Conservation (phyloP, 2,888 invertebrate genomes). For the Chouioia cunea region DNA sequence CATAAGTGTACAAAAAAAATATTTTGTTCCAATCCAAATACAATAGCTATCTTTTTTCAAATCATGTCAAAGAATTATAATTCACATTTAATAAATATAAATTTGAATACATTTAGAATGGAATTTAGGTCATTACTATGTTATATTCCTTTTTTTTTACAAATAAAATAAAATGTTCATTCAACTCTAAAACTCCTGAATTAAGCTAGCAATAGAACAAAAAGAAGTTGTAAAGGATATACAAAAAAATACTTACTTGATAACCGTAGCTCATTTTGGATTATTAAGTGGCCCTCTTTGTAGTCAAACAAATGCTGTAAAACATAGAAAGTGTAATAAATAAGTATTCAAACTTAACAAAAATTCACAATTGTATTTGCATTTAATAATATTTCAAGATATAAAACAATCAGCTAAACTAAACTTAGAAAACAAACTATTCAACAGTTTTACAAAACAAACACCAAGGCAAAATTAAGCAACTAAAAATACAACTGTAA, state of each 20-base stretch:
- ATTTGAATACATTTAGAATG: neutral
- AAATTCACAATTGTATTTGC: no score
- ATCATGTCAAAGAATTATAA: neutral
- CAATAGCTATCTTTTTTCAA: constrained; percentile 9
- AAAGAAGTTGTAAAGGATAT: constrained; percentile 4
- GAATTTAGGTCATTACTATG: no score
- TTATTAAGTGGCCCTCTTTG: constrained; percentile 11
- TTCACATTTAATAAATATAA: constrained; percentile 27
- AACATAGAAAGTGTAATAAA: neutral
- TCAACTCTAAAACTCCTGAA: neutral
- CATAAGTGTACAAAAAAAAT: constrained; percentile 31
- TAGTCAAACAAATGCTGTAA: constrained; percentile 28
- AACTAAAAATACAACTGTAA: no score
- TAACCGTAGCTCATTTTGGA: constrained; percentile 65
- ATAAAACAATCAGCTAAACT: no score
- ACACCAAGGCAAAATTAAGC: no score
- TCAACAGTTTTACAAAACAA: no score
- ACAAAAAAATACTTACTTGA: constrained; percentile 56
- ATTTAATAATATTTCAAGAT: no score
- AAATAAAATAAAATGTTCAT: no score
- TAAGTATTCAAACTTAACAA: no score
- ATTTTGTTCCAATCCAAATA: constrained; percentile 15
- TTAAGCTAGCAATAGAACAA: constrained; percentile 2
- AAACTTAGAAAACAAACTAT: no score
- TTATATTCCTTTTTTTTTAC: no score